Evolutionary conservation across 2,888 invertebrate species (phyloP).

Genomic region (Megalurothrips usitatus): DNA sequence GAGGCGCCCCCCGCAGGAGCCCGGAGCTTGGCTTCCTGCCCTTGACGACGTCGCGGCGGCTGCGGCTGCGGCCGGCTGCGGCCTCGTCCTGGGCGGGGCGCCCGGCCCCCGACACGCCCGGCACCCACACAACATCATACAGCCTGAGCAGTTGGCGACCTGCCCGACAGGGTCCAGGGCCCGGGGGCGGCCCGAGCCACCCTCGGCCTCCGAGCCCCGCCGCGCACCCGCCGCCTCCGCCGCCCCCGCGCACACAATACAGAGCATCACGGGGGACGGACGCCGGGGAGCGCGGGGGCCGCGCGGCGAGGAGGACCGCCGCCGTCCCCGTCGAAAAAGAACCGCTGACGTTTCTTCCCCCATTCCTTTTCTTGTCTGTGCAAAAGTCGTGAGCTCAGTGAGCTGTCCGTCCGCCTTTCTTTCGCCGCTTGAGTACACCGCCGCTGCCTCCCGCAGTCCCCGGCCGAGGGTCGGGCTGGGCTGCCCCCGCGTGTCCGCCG

Average conservation of each 20-base stretch:
- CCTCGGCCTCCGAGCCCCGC: background rate
- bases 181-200: background rate
- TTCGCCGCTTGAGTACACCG: background rate
- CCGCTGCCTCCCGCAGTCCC: too few relatives aligned
- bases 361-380: too few relatives aligned
- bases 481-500: background rate
- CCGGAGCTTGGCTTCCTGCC: too few relatives aligned
- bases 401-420: background rate
- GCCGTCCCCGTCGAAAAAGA: too few relatives aligned
- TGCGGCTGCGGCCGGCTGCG: too few relatives aligned
- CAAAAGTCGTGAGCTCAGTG: background rate
- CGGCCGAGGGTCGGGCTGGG: too few relatives aligned
- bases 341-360: background rate
- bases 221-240: too few relatives aligned
- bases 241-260: background rate
- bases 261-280: background rate
- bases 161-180: background rate
- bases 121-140: conserved; percentile 11
- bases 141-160: background rate
- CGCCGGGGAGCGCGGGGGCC: background rate
- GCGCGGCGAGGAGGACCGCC: background rate
- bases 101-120: background rate
- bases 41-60: too few relatives aligned
- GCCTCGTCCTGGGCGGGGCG: background rate
- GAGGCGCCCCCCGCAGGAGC: too few relatives aligned